A percentile compares a stretch with the other conserved stretches of the same genome.
Evolutionary conservation across 2,113 vertebrate species (phyloP).

Genomic region (Engystomops pustulosus): DNA sequence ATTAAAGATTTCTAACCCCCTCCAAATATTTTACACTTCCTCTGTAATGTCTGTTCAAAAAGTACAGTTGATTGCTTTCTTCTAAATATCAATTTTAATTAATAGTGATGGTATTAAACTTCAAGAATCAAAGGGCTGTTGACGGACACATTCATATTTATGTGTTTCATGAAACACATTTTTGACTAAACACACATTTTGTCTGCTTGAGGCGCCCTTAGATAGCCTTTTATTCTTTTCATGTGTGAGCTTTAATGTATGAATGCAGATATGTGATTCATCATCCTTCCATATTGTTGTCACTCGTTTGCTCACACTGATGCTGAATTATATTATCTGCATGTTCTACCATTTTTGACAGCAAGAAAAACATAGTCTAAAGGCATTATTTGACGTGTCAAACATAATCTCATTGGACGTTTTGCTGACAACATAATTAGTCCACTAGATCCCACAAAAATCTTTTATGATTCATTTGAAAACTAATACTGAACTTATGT

Average conservation of each 20-base stretch:
- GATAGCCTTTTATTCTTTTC: constrained; percentile 24
- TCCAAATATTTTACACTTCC: constrained; percentile 44
- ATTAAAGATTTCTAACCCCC: constrained; percentile 46
- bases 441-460: too few relatives aligned
- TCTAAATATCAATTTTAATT: constrained; percentile 60
- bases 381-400: too few relatives aligned
- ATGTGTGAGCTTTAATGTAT: not conserved
- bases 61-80: constrained; percentile 52
- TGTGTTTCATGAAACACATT: constrained; percentile 22
- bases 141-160: constrained; percentile 43
- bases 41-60: constrained; percentile 52
- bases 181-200: constrained; percentile 31
- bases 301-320: too few relatives aligned
- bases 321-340: too few relatives aligned
- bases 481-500: too few relatives aligned
- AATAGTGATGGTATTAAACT: constrained; percentile 46
- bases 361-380: too few relatives aligned
- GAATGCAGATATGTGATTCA: not conserved
- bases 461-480: too few relatives aligned
- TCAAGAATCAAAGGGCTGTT: constrained; percentile 40
- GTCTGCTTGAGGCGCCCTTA: not conserved
- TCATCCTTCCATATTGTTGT: constrained; percentile 5
- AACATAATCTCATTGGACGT: too few relatives aligned
- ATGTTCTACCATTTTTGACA: too few relatives aligned
- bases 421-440: too few relatives aligned